phyloP scores from a whole-genome alignment of 92 coral and sea anemone genomes.

The Galaxea fascicularis region DNA sequence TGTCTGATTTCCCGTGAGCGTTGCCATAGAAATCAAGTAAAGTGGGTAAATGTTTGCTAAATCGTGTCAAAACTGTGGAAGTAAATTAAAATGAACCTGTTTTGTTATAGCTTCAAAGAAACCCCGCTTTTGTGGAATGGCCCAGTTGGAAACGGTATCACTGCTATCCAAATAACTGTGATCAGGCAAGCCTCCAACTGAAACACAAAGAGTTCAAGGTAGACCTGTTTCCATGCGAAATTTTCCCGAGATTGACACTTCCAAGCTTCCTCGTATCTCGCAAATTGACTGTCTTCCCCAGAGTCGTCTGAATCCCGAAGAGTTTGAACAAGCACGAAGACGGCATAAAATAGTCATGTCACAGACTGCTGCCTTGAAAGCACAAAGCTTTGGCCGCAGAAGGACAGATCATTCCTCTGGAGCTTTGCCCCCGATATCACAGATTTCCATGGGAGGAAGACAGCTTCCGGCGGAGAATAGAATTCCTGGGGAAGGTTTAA shows the following conservation, averaged over 20 bases:
- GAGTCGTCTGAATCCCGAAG: slow-evolving; percentile 49
- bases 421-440: slow-evolving; percentile 67
- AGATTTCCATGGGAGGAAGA: slow-evolving; percentile 67
- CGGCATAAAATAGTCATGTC: slow-evolving; percentile 30
- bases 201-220: background rate
- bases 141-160: background rate
- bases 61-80: background rate
- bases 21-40: slow-evolving; percentile 2
- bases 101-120: background rate
- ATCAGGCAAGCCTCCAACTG: background rate
- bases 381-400: slow-evolving; percentile 20
- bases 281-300: slow-evolving; percentile 72
- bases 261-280: slow-evolving; percentile 61
- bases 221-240: slow-evolving; percentile 1
- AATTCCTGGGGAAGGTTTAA: slow-evolving; percentile 20
- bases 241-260: slow-evolving; percentile 27
- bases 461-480: slow-evolving; percentile 2
- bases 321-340: slow-evolving; percentile 31
- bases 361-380: slow-evolving; percentile 22
- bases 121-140: slow-evolving; percentile 16
- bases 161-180: background rate
- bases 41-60: background rate
- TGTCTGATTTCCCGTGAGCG: background rate
- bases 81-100: background rate
- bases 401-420: slow-evolving; percentile 12